Evolutionary conservation across 2,888 invertebrate species (phyloP).

Genomic region (Ptilodon capucinus): DNA sequence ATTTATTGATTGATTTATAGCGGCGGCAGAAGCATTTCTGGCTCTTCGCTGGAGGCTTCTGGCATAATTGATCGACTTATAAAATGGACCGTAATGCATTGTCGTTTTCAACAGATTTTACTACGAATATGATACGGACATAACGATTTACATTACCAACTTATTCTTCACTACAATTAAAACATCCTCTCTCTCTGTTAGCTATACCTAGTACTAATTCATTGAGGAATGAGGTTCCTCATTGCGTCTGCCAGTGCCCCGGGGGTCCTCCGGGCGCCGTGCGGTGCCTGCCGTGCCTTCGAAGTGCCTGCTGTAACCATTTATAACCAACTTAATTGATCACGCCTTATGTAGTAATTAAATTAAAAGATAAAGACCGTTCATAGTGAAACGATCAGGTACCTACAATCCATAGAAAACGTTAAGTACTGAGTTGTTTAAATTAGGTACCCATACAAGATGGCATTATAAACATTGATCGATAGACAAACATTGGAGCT

Average conservation of each 20-base stretch:
- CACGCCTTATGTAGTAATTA: too few relatives aligned
- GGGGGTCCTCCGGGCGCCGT: conserved; percentile 9
- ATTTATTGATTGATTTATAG: neutral
- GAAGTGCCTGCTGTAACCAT: conserved; percentile 4
- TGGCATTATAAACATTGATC: too few relatives aligned
- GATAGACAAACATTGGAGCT: too few relatives aligned
- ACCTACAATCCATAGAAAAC: too few relatives aligned
- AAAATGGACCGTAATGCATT: neutral
- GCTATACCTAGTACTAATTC: conserved; percentile 3
- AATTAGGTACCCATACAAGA: too few relatives aligned
- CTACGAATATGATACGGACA: too few relatives aligned
- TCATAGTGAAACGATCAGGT: too few relatives aligned
- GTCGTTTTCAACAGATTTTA: too few relatives aligned
- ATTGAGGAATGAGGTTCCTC: conserved; percentile 16
- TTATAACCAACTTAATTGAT: conserved; percentile 28
- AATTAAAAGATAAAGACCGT: too few relatives aligned
- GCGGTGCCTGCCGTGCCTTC: neutral
- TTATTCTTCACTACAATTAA: too few relatives aligned
- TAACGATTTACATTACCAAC: too few relatives aligned
- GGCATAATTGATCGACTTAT: neutral
- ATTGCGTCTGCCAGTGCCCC: conserved; percentile 8
- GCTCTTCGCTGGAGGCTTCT: neutral
- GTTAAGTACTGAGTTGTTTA: too few relatives aligned
- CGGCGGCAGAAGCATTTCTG: neutral
- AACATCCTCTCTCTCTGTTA: neutral